Evolutionary conservation across 2,113 vertebrate species (phyloP).

Genomic region (Ifrita kowaldi): DNA sequence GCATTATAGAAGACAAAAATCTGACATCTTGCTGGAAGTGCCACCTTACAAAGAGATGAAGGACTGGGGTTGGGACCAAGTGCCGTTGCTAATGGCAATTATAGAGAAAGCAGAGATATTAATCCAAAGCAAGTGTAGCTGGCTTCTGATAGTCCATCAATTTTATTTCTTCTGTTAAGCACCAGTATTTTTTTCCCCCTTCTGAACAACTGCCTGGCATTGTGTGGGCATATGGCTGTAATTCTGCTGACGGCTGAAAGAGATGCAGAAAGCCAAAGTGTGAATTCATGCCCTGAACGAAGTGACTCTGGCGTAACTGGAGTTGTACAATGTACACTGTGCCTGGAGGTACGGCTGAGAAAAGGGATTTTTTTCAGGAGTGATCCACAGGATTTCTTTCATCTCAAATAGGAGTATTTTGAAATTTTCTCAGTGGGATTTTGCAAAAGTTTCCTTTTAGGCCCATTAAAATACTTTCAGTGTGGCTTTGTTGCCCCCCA

Average conservation of each 20-base stretch:
- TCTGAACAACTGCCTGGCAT: background rate
- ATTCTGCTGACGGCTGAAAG: background rate
- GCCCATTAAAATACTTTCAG: background rate
- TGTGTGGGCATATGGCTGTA: background rate
- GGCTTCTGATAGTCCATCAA: background rate
- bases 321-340: background rate
- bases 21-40: background rate
- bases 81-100: background rate
- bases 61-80: background rate
- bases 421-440: background rate
- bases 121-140: background rate
- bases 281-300: background rate
- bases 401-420: background rate
- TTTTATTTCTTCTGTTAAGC: conserved; percentile 8
- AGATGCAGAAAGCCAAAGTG: background rate
- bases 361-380: background rate
- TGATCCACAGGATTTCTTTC: background rate
- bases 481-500: background rate
- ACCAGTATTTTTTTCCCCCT: background rate
- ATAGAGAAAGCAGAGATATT: background rate
- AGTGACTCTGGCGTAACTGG: background rate
- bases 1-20: background rate
- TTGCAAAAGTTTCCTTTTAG: background rate
- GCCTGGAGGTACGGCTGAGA: fast-evolving
- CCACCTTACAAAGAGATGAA: background rate